Evolutionary conservation across 2,113 vertebrate species (phyloP), one percentile per base, ranked within the genome.

Genomic region (Paradoxurus hermaphroditus): DNA sequence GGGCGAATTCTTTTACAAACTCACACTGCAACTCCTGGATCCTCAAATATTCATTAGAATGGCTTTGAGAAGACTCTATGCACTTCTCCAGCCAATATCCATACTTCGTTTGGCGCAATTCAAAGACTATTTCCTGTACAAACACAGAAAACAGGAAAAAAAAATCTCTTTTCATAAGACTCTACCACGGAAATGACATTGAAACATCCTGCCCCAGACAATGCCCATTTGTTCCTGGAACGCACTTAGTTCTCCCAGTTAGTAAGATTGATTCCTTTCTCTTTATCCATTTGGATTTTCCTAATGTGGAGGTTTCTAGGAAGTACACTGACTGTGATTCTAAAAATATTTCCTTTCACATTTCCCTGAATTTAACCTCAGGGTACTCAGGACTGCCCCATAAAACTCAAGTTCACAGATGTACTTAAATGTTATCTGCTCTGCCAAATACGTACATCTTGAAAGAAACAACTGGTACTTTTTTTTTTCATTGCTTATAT

Each of bases 401-500:
- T 8, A 81, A 49, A 8, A 87, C 92, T 92, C 1, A 4, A 46
- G 49, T 94, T 90, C 44, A 18, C 29, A 8, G 18, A 79, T 59
- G 92, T 27, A 70, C 65, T 68, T 65, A 8, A 65, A 77, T n/a
- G 36, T 39, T 92, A 12, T 90, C 59, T 87, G 39, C 56, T 86
- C 53, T 83, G 53, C 78, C 72, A 82, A 79, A 62, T 56, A 94
- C 0, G 3, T 18, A 21, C 44, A 68, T 97, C 94, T 53, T 93
- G 67, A 92, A 86, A 93, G 97, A 86, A 96, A 97, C 56, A 97
- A 90, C 81, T 72, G 21, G 36, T 41, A 34, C 51, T 53, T 59
- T 59, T 75, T 95, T 97, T 97, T 94, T 72, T 77, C 84, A 96
- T 82, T 96, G 95, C 93, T 98, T 39, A 36, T 86, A 46, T 97